Percentiles rank a stretch among this genome's conserved stretches.
phyloP scores from a whole-genome alignment of 1,140 invertebrate genomes.

The Scaptomyza montana region DNA sequence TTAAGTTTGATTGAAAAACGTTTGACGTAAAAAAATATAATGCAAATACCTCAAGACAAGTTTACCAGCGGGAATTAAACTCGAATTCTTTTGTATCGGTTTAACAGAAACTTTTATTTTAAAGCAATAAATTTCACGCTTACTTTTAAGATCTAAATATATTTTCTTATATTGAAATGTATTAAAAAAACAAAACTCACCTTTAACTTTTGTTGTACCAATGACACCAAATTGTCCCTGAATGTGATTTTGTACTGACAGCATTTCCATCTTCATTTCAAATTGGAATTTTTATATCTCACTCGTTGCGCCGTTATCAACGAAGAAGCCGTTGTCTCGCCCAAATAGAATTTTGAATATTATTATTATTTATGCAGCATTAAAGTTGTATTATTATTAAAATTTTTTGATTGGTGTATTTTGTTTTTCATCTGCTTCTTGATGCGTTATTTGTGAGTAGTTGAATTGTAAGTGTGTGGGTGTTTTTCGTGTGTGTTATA shows the following conservation, averaged over 20 bases:
- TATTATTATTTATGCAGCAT: conserved; percentile 35
- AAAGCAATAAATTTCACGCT: background rate
- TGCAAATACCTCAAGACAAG: no score
- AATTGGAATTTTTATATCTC: conserved; percentile 18
- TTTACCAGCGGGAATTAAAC: no score
- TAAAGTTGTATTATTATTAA: conserved; percentile 29
- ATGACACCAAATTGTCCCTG: conserved; percentile 84
- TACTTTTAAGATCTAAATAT: background rate
- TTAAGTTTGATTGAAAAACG: no score
- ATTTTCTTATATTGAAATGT: no score
- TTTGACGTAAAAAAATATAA: no score
- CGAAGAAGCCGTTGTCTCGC: no score
- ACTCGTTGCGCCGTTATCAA: conserved; percentile 8
- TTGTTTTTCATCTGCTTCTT: background rate
- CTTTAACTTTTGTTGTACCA: conserved; percentile 81
- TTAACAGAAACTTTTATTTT: background rate
- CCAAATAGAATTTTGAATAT: conserved; percentile 25
- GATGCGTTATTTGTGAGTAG: conserved; percentile 50
- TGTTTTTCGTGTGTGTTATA: conserved; percentile 22
- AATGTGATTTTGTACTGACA: conserved; percentile 84
- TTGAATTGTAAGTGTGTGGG: conserved; percentile 21
- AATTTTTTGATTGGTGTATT: conserved; percentile 11
- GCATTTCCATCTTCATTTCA: conserved; percentile 83
- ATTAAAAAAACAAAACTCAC: conserved; percentile 52
- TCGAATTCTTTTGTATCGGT: no score